Conservation (phyloP, 2,113 vertebrate species). For the Nipponia nippon region DNA sequence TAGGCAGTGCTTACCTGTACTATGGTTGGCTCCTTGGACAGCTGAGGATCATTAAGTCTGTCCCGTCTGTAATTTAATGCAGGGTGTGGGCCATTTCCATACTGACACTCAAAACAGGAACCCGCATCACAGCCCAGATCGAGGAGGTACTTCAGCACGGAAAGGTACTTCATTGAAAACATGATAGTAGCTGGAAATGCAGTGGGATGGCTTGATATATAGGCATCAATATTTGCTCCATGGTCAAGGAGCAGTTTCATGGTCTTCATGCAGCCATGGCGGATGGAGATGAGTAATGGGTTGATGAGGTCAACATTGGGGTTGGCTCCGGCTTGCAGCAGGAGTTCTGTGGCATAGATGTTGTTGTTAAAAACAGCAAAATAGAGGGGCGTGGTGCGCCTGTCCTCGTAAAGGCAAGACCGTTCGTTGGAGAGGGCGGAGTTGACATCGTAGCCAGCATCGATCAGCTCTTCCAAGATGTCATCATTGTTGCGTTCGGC, state of each 20-base stretch:
- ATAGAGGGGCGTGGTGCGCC: slow-evolving; percentile 85
- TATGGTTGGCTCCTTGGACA: slow-evolving; percentile 49
- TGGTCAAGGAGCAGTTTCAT: slow-evolving; percentile 86
- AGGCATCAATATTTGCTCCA: slow-evolving; percentile 83
- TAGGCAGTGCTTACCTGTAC: slow-evolving; percentile 71
- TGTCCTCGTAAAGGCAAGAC: slow-evolving; percentile 86
- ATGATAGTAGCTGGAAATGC: slow-evolving; percentile 87
- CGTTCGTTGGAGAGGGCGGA: slow-evolving; percentile 79
- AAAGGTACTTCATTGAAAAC: slow-evolving; percentile 84
- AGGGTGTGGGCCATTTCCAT: slow-evolving; percentile 80
- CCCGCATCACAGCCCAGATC: slow-evolving; percentile 83
- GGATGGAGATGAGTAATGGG: slow-evolving; percentile 88
- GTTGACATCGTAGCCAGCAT: slow-evolving; percentile 88
- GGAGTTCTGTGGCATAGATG: slow-evolving; percentile 73
- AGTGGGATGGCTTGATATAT: slow-evolving; percentile 79
- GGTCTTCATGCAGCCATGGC: slow-evolving; percentile 80
- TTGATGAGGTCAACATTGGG: slow-evolving; percentile 89
- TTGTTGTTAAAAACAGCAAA: slow-evolving; percentile 89
- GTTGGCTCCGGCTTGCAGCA: slow-evolving; percentile 85
- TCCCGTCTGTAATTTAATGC: slow-evolving; percentile 58
- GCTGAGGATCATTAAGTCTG: slow-evolving; percentile 49
- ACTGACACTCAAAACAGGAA: slow-evolving; percentile 85
- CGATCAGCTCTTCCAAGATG: slow-evolving; percentile 82
- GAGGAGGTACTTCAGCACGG: slow-evolving; percentile 86
- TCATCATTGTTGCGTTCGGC: slow-evolving; percentile 85